Evolutionary conservation across 1,140 invertebrate genomes (phyloP).

Genomic region (Hyposmocoma kahamanoa): DNA sequence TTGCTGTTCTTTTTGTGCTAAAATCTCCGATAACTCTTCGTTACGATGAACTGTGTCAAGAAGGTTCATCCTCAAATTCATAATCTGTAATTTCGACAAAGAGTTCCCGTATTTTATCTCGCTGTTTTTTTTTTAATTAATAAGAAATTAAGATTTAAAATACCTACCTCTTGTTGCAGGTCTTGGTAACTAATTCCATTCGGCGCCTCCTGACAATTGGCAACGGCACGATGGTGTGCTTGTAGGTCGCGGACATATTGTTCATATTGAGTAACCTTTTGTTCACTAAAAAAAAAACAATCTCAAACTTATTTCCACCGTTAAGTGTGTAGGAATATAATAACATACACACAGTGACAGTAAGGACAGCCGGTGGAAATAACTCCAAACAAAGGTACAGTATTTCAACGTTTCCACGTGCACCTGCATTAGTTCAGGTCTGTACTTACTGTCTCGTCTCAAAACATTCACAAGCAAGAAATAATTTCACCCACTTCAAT

Average conservation of each 20-base stretch:
- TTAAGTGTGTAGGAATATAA: too few relatives aligned
- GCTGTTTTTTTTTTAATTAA: too few relatives aligned
- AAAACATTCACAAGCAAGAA: too few relatives aligned
- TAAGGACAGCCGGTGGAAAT: too few relatives aligned
- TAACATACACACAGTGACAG: too few relatives aligned
- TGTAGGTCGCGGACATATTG: constrained; percentile 53
- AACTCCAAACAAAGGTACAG: too few relatives aligned
- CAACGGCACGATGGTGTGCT: constrained; percentile 32
- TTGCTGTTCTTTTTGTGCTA: constrained; percentile 68
- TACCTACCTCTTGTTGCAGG: constrained; percentile 55
- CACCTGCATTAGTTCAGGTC: too few relatives aligned
- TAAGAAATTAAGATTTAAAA: too few relatives aligned
- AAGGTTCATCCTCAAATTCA: constrained; percentile 58
- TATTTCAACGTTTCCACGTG: too few relatives aligned
- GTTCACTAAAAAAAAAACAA: constrained; percentile 39
- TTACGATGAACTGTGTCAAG: constrained; percentile 59
- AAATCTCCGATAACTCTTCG: constrained; percentile 58
- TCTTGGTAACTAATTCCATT: constrained; percentile 46
- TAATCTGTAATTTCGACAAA: constrained; percentile 41
- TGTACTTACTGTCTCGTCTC: too few relatives aligned
- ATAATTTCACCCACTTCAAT: constrained; percentile 57
- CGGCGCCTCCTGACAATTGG: constrained; percentile 38
- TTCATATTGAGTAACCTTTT: constrained; percentile 62
- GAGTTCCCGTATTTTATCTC: neutral
- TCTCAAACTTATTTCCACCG: too few relatives aligned